These are phyloP conservation scores for Cephus cinctus DNA, from an alignment of 1,140 invertebrate species.

Conservation along the genomic window DNA sequence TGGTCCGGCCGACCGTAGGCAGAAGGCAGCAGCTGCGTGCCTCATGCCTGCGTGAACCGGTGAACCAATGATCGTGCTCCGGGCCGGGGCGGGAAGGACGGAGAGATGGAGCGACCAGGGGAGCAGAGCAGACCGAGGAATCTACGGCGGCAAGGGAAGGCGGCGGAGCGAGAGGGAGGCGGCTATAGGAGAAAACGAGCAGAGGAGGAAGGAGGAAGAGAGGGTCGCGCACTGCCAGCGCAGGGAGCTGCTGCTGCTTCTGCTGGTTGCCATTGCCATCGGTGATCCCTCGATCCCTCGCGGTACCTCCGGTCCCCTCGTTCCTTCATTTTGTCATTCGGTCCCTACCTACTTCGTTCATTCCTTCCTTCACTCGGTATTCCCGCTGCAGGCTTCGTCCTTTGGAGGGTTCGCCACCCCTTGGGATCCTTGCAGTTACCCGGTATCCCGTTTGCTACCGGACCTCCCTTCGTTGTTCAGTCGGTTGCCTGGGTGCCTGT, in stretches of 20 bases:
- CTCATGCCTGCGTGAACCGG: slow-evolving; percentile 39
- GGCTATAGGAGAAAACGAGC: slow-evolving; percentile 14
- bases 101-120: slow-evolving; percentile 22
- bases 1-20: slow-evolving; percentile 27
- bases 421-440: slow-evolving; percentile 21
- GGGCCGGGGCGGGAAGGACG: slow-evolving; percentile 30
- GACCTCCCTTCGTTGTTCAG: slow-evolving; percentile 13
- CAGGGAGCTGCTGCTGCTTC: no score
- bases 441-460: slow-evolving; percentile 27
- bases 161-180: slow-evolving; percentile 19
- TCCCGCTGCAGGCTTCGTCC: no score
- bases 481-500: no score
- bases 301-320: no score
- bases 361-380: no score
- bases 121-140: slow-evolving; percentile 28
- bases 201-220: slow-evolving; percentile 16
- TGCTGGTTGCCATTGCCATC: slow-evolving; percentile 34
- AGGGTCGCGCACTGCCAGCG: not conserved
- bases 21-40: slow-evolving; percentile 39
- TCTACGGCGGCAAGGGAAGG: slow-evolving; percentile 20
- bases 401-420: slow-evolving; percentile 45
- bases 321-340: no score
- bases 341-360: no score
- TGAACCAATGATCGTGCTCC: slow-evolving; percentile 46
- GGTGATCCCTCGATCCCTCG: not conserved